phyloP scores from a whole-genome alignment of 1,140 invertebrate species.

The Anastrepha obliqua region DNA sequence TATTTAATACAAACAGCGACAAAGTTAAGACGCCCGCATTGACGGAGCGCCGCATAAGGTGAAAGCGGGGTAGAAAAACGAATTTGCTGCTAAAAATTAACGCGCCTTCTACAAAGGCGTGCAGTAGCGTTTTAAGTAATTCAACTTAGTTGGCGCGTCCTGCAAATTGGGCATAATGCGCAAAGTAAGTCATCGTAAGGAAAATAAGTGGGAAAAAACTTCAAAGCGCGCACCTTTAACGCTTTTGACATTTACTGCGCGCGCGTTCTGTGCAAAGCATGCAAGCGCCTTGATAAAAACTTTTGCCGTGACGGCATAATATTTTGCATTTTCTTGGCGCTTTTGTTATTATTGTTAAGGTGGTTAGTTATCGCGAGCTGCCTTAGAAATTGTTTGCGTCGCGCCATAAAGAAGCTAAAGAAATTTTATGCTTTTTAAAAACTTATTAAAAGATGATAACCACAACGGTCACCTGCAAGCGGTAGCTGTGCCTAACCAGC shows the following conservation, averaged over 20 bases:
- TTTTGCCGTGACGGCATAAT: neutral
- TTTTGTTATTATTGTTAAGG: neutral
- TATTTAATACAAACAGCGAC: neutral
- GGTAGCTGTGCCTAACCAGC: neutral
- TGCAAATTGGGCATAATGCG: neutral
- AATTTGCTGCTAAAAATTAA: neutral
- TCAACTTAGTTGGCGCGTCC: neutral
- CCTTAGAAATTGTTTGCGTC: slow-evolving; percentile 36
- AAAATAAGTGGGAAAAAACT: neutral
- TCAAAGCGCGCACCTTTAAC: slow-evolving; percentile 23
- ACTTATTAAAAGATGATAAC: slow-evolving; percentile 57
- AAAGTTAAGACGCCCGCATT: neutral
- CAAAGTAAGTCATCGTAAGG: neutral
- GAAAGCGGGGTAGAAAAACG: no score
- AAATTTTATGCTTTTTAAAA: slow-evolving; percentile 58
- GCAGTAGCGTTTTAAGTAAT: neutral
- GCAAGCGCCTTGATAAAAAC: slow-evolving; percentile 50
- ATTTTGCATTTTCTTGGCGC: slow-evolving; percentile 35
- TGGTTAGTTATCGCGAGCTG: neutral
- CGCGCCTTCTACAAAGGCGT: neutral
- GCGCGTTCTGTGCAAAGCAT: neutral
- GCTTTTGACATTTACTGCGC: slow-evolving; percentile 21
- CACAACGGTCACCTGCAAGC: slow-evolving; percentile 46
- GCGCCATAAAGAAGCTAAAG: neutral
- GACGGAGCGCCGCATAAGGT: neutral